Base-by-base conservation (phyloP, 2,888 invertebrate species). In the Sphecodes monilicornis region DNA sequence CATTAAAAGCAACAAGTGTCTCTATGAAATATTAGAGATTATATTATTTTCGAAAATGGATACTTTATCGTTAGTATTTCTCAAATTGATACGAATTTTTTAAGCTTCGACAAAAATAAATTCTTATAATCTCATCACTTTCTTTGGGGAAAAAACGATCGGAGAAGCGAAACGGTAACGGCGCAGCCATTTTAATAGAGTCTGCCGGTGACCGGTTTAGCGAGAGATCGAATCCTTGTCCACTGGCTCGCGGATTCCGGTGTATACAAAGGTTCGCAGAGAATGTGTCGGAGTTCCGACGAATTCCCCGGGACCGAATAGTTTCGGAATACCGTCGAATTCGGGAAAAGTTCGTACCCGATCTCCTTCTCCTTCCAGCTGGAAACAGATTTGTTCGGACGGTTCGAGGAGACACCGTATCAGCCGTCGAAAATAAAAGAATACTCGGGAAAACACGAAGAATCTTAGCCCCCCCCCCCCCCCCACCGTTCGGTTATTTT, bases 211-310 rank as follows among this genome's bases (percentile, higher is more conserved):
- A 18, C 64, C 32, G 8, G 64, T 64, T 32, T 64, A 64, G 60
- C 64, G 32, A 29, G 32, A 64, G 8, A 64, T 64, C 64, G 64
- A 64, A 64, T 64, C 64, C 64, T 8, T 64, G 64, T 64, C 64
- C 26, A 1, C 8, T 16, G 16, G 60, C 29, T 32, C 64, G 16
- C 18, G 29, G 64, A 64, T 32, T 57, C 32, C 64, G 8, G 18
- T 6, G 18, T 6, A 16, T 29, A 32, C 64, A 16, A 57, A 13
- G 26, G 13, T 57, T 26, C 57, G 57, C 57, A 29, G 64, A 32
- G 32, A 32, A 64, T 64, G 64, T 32, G 26, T 26, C 57, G 16
- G 16, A 57, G 57, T 26, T 16, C 64, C 64, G 64, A 8, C 32
- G 16, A 32, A 64, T 8, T 18, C 18, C 6, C 64, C 29, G 18